Conservation (phyloP, 2,797 vertebrate species). For the Myotis vivesi region DNA sequence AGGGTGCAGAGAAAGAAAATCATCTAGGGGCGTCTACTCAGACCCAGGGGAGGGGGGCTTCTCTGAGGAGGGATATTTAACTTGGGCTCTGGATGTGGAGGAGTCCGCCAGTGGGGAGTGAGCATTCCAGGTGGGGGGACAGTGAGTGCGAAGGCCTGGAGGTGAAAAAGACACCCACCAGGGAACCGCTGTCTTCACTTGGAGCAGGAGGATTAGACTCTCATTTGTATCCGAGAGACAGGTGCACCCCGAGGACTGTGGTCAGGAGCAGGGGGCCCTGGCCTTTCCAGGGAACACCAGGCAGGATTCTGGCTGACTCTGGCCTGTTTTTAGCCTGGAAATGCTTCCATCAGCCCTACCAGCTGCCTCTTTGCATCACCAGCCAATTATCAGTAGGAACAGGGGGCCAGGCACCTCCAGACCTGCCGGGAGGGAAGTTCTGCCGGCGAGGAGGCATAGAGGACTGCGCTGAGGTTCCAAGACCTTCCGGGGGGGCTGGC, state of each 20-base stretch:
- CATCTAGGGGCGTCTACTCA: background rate
- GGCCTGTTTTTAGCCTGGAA: slow-evolving; percentile 12
- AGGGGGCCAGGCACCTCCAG: background rate
- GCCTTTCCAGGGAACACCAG: background rate
- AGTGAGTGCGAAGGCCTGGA: background rate
- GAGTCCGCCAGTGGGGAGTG: background rate
- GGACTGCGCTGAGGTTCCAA: background rate
- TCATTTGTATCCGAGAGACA: background rate
- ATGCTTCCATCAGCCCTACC: slow-evolving; percentile 1
- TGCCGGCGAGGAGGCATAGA: background rate
- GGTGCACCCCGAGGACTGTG: background rate
- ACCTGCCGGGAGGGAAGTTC: background rate
- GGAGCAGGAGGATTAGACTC: background rate
- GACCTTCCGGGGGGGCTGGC: background rate
- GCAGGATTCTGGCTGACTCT: background rate
- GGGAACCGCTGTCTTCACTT: background rate
- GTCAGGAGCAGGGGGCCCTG: background rate
- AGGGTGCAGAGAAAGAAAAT: background rate
- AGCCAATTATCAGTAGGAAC: background rate
- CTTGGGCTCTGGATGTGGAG: background rate
- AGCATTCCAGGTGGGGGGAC: background rate
- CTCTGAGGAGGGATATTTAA: background rate
- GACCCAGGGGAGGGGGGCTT: background rate
- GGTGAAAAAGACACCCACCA: rapidly evolving
- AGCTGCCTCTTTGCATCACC: slow-evolving; percentile 17